phyloP scores from a whole-genome alignment of 2,113 vertebrate species.

The Saguinus imperator region DNA sequence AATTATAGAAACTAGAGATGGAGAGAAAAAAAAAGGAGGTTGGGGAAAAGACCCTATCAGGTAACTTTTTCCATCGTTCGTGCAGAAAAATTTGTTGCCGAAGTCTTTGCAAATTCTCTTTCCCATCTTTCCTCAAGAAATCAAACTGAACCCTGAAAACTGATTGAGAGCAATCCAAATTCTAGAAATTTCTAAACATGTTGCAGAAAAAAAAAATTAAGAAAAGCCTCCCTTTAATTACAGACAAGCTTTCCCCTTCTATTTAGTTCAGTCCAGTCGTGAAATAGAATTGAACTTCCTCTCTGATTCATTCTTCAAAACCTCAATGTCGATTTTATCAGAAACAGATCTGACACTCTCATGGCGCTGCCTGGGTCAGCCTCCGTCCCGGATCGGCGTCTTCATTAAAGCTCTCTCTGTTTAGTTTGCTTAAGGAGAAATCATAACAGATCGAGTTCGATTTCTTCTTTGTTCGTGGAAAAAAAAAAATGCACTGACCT shows the following conservation, averaged over 20 bases:
- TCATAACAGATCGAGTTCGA: slow-evolving; percentile 68
- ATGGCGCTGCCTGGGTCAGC: not conserved
- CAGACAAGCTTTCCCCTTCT: slow-evolving; percentile 43
- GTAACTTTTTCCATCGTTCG: slow-evolving; percentile 44
- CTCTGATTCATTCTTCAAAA: slow-evolving; percentile 80
- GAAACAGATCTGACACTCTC: slow-evolving; percentile 78
- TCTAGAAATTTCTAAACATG: slow-evolving; percentile 24
- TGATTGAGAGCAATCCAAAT: not conserved
- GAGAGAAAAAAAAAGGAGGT: rapidly evolving
- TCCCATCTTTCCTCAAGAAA: slow-evolving; percentile 29
- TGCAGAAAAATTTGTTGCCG: slow-evolving; percentile 21
- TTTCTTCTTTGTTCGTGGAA: not conserved
- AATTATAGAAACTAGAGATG: slow-evolving; percentile 67
- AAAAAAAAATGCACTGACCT: slow-evolving; percentile 36
- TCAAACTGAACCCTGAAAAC: not conserved
- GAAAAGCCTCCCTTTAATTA: slow-evolving; percentile 48
- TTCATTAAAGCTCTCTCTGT: slow-evolving; percentile 67
- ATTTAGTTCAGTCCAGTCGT: slow-evolving; percentile 73
- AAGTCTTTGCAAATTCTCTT: not conserved
- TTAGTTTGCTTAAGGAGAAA: slow-evolving; percentile 76
- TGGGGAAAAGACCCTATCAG: not conserved
- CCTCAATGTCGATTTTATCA: slow-evolving; percentile 79
- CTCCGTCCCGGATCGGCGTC: slow-evolving; percentile 37
- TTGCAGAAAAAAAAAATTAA: not conserved
- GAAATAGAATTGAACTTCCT: slow-evolving; percentile 81